phyloP scores from a whole-genome alignment of 2,888 invertebrate genomes.

The Orchestes rusci region DNA sequence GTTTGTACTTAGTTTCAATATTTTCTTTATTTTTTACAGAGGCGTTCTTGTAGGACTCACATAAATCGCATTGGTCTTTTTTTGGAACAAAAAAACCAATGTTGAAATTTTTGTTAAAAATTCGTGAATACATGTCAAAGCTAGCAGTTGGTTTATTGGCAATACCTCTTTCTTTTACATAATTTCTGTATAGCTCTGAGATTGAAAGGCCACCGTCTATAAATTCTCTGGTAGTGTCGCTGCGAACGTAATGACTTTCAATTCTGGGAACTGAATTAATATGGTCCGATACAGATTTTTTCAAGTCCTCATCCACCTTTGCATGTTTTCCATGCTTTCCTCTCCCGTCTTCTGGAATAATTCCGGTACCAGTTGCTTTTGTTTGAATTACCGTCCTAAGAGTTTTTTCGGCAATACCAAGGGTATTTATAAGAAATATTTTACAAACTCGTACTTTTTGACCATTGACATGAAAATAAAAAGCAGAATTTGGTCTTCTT shows the following conservation, averaged over 20 bases:
- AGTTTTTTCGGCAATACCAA: conserved; percentile 6
- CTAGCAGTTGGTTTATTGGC: background rate
- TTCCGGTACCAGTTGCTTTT: conserved; percentile 2
- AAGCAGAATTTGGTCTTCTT: conserved; percentile 4
- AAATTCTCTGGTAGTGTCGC: conserved; percentile 7
- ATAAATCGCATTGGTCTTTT: conserved; percentile 1
- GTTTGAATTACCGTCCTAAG: conserved; percentile 2
- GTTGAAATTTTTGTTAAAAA: background rate
- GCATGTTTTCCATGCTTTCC: conserved; percentile 13
- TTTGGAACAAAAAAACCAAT: background rate
- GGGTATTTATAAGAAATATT: conserved; percentile 5
- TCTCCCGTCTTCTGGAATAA: conserved; percentile 1
- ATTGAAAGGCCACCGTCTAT: conserved; percentile 8
- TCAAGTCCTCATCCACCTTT: conserved; percentile 1
- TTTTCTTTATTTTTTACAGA: background rate
- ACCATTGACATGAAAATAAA: background rate
- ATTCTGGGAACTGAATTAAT: conserved; percentile 9
- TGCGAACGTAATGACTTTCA: conserved; percentile 8
- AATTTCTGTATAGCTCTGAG: conserved; percentile 1
- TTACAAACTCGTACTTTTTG: conserved; percentile 8
- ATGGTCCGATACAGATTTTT: conserved; percentile 1
- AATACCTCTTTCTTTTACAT: background rate
- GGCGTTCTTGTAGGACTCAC: background rate
- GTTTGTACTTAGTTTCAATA: background rate
- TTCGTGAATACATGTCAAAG: background rate